Evolutionary conservation across 2,888 invertebrate genomes (phyloP), one percentile per base, ranked within the genome.

Genomic region (Tetragonula carbonaria): DNA sequence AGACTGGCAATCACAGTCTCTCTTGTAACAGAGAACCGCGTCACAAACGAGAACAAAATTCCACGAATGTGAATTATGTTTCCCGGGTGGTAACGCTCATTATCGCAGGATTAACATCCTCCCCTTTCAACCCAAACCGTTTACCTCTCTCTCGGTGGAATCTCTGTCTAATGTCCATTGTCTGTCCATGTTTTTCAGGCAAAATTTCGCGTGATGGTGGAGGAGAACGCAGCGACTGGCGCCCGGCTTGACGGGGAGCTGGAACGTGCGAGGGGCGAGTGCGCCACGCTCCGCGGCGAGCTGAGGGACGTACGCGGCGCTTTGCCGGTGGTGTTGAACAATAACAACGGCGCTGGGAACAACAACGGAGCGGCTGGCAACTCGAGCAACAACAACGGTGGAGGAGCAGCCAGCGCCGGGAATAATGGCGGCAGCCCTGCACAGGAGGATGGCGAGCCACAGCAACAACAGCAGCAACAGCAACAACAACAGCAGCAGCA

Each of bases 161-260:
- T 21, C 23, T 18, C 2, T 8, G 23, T 50, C 55, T 57, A 53
- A 80, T 57, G 45, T 53, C 51, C 28, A 50, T 51, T 59, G 67
- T 57, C 45, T 57, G 45, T 8, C 45, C 1, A 8, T 6, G 50
- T 38, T 68, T 84, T 71, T 2, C 95, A 97, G 96, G 96, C 96
- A 95, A 97, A 97, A 96, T 97, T 97, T 95, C 96, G 97, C 95
- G 97, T 97, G 95, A 98, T 98, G 98, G 97, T 98, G 94, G 98
- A 98, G 95, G 98, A 98, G 96, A 97, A 98, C 95, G 95, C 95
- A 92, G 94, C 95, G 85, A 95, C 95, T 85, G 94, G 94, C 82
- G 93, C 94, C 89, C 95, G 95, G 90, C 95, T 96, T 80, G 95
- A 95, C 93, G 95, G 95, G 84, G 96, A 97, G 94, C 96, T 96